Percentiles rank a stretch among this genome's conserved stretches.
These are phyloP conservation scores for Scylla paramamosain DNA, from an alignment of 1,140 invertebrate genomes.

Conservation along the genomic window DNA sequence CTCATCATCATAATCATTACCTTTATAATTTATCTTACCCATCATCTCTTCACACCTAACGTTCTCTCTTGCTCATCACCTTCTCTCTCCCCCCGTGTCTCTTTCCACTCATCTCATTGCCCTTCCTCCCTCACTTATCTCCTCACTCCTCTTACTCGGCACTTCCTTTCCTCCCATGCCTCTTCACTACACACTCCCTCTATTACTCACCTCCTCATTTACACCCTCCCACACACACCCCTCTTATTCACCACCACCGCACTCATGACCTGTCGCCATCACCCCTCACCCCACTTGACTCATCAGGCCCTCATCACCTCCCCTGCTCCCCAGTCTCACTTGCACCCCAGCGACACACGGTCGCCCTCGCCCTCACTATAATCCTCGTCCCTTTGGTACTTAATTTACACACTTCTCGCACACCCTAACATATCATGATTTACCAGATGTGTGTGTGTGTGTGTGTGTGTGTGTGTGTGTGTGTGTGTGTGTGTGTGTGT, in stretches of 20 bases:
- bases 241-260: not conserved
- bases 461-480: slow-evolving; percentile 20
- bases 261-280: not conserved
- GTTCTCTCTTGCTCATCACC: not conserved
- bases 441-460: slow-evolving; percentile 13
- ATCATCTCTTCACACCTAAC: not conserved
- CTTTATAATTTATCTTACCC: not conserved
- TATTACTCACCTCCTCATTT: not conserved
- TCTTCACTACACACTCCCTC: not conserved
- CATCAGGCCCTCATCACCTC: not conserved
- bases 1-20: not conserved
- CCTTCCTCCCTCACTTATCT: not conserved
- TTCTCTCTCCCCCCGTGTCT: not conserved
- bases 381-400: not conserved
- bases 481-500: too few species aligned
- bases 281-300: not conserved
- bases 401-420: slow-evolving; percentile 23
- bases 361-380: not conserved
- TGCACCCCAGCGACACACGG: not conserved
- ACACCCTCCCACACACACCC: not conserved
- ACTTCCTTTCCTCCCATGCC: not conserved
- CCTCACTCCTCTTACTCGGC: not conserved
- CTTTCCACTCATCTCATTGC: not conserved
- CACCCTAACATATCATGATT: slow-evolving; percentile 13
- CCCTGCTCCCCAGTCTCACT: not conserved